A percentile compares a stretch with the other conserved stretches of the same genome.
These are phyloP conservation scores for Heliangelus exortis DNA, from an alignment of 2,797 vertebrate genomes.

Conservation along the genomic window DNA sequence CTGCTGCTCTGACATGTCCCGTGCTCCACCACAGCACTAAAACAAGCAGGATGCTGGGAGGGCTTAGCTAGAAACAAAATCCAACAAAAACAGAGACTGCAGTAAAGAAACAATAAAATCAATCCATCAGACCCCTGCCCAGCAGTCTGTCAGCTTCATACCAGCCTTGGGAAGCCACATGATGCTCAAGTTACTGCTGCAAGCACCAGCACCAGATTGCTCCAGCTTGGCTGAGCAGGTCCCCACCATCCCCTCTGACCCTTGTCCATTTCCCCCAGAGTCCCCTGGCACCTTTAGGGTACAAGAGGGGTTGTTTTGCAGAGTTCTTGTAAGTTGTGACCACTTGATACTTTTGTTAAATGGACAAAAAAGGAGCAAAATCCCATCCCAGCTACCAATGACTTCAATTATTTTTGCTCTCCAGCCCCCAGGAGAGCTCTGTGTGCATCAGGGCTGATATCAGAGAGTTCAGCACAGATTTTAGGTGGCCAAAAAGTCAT, in stretches of 20 bases:
- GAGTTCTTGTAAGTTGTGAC: not conserved
- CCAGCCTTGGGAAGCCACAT: not conserved
- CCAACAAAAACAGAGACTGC: not conserved
- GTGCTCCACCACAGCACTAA: not conserved
- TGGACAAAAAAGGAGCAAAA: not conserved
- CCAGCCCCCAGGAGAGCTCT: not conserved
- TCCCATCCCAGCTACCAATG: rapidly evolving
- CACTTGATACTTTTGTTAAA: not conserved
- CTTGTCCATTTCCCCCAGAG: not conserved
- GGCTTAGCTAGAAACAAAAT: not conserved
- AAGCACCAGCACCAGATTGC: rapidly evolving
- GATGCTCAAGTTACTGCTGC: rapidly evolving
- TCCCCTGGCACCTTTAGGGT: not conserved
- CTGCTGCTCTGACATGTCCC: not conserved
- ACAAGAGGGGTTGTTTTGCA: not conserved
- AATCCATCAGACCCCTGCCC: not conserved
- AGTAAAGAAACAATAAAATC: not conserved
- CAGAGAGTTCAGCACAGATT: not conserved
- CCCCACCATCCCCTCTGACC: rapidly evolving
- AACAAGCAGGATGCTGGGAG: not conserved
- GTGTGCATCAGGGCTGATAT: not conserved
- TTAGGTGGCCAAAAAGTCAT: not conserved
- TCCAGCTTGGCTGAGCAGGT: not conserved
- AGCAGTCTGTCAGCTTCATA: not conserved
- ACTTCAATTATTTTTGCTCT: not conserved